Base-by-base conservation (phyloP, 2,113 vertebrate species). In the Theristicus caerulescens region DNA sequence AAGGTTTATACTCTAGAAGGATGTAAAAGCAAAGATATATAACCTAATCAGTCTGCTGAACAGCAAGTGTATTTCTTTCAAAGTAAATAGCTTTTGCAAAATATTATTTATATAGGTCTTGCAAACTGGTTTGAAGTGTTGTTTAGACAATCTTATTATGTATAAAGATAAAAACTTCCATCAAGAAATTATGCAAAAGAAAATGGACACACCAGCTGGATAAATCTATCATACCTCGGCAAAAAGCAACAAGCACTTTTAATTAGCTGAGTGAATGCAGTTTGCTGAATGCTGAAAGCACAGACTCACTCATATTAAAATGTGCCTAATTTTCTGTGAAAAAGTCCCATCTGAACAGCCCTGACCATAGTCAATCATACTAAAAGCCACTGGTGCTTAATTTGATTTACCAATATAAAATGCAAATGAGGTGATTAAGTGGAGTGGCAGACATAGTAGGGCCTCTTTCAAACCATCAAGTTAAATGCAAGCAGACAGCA, bases 391-490 rank as follows among this genome's bases (percentile, higher is more conserved):
- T 98, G 99, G 99, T 99, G 99, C 99, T 99, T 99, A 99, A 99
- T 99, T 99, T 99, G 99, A 99, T 99, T 99, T 99, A 99, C 99
- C 99, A 99, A 99, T 99, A 99, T 99, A 99, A 99, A 99, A 99
- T 99, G 99, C 99, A 99, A 99, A 99, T 99, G 93, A 99, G 99
- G 99, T 99, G 99, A 42, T 42, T 42, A 42, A 99, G 99, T 99
- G 98, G 99, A 99, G 99, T 99, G 99, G 98, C 98, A 99, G 99
- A 98, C 98, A 98, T 98, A 98, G 98, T 97, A 99, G 98, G 98
- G 98, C 99, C 99, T 99, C 98, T 99, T 99, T 99, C 99, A 99
- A 99, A 98, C 98, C 99, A 99, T 99, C 99, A 99, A 99, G 98
- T 99, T 99, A 99, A 99, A 99, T 99, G 98, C 98, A 98, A 99